These are phyloP conservation scores for Gortyna flavago DNA, from an alignment of 2,888 invertebrate genomes.

Conservation along the genomic window DNA sequence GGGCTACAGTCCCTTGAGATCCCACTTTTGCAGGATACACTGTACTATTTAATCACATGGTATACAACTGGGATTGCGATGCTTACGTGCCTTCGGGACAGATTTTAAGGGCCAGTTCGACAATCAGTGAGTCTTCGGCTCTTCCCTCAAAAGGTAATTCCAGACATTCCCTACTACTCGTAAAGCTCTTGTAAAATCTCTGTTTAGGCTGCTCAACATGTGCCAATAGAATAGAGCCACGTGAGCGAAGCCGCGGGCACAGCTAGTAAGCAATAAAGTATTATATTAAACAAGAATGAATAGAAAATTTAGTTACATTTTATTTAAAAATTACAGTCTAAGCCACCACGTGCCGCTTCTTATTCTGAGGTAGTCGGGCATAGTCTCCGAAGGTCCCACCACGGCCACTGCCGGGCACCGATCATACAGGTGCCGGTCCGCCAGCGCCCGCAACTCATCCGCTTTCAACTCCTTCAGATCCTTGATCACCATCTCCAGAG, in stretches of 20 bases:
- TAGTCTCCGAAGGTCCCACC: constrained; percentile 82
- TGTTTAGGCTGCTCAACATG: too few relatives aligned
- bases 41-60: neutral
- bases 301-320: neutral
- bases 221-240: neutral
- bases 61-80: neutral
- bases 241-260: neutral
- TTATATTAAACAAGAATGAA: neutral
- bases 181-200: neutral
- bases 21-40: too few relatives aligned
- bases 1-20: too few relatives aligned
- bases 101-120: neutral
- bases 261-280: neutral
- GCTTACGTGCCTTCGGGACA: neutral
- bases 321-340: constrained; percentile 71
- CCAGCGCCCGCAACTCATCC: constrained; percentile 61
- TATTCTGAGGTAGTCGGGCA: constrained; percentile 82
- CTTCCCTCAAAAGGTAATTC: neutral
- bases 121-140: neutral
- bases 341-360: constrained; percentile 82
- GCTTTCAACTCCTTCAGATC: constrained; percentile 44
- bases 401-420: constrained; percentile 83
- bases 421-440: constrained; percentile 80
- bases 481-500: constrained; percentile 59
- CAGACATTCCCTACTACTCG: neutral